Base-by-base conservation (phyloP, 2,888 invertebrate genomes). In the Malthinus seriepunctatus region DNA sequence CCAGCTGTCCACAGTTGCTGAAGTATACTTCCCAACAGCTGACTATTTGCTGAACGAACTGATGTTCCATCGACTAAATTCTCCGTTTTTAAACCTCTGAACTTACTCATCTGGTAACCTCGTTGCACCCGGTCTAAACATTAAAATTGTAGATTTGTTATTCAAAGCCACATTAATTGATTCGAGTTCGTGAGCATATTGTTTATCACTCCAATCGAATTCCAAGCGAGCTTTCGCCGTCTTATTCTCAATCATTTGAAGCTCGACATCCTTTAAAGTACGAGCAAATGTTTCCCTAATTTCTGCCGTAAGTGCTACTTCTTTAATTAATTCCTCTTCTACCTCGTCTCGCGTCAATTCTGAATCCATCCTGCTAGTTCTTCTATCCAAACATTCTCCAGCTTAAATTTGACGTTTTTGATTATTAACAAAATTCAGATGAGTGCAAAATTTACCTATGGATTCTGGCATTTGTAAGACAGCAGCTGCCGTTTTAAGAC, bases 151-250 rank as follows among this genome's bases (percentile, higher is more conserved):
- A 0, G 89, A 90, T 70, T 83, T 83, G 47, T 90, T 87, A 60
- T 85, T 87, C 5, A 95, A 80, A 8, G 86, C 82, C 38, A 88
- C 81, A 73, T 89, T 90, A 0, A 79, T 78, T 0, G 88, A 78
- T 69, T 95, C 95, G 3, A 91, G 87, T 65, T 88, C 86, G 70
- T 90, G 88, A 0, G 93, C 86, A 73, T 91, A 87, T 56, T 85
- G 84, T 79, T 96, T 96, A 73, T 95, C 93, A 69, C 93, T 93
- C 93, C 94, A 95, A 75, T 95, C 95, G 71, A 87, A 89, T 78
- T 96, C 95, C 57, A 95, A 81, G 39, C 88, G 85, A 65, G 89
- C 86, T 73, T 95, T 94, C 0, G 90, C 88, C 10, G 90, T 87
- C 71, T 90, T 89, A 71, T 93, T 88, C 67, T 90, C 85, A 31